A percentile compares a stretch with the other conserved stretches of the same genome.
Conservation (phyloP, 2,888 invertebrate species). For the Leptura quadrifasciata region DNA sequence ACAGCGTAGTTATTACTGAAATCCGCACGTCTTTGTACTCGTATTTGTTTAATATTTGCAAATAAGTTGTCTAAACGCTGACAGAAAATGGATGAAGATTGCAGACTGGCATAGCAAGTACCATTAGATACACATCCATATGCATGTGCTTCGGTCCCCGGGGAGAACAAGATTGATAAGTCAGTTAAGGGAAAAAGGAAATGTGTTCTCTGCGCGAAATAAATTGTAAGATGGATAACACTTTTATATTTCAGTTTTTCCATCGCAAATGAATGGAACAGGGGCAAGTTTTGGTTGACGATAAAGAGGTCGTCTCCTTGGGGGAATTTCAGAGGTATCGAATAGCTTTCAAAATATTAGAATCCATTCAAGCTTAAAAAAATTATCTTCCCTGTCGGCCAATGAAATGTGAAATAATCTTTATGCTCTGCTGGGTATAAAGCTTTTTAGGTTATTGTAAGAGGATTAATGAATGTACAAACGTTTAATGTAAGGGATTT, state of each 20-base stretch:
- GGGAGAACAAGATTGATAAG: constrained; percentile 5
- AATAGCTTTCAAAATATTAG: not conserved
- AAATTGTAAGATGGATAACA: constrained; percentile 5
- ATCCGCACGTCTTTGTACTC: too few relatives aligned
- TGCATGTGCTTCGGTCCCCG: not conserved
- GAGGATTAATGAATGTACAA: too few relatives aligned
- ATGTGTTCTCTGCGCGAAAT: constrained; percentile 2
- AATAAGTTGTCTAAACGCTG: constrained; percentile 26
- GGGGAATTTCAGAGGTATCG: constrained; percentile 11
- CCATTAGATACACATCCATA: constrained; percentile 6
- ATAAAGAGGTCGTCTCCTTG: not conserved
- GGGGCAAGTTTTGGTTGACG: not conserved
- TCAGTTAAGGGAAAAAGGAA: constrained; percentile 3
- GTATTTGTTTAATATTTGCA: constrained; percentile 11
- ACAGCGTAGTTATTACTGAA: too few relatives aligned
- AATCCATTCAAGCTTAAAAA: too few relatives aligned
- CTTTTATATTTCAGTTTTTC: not conserved
- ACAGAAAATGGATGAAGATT: constrained; percentile 20
- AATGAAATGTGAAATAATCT: too few relatives aligned
- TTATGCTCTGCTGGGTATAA: too few relatives aligned
- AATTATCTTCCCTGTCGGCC: too few relatives aligned
- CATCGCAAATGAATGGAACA: not conserved
- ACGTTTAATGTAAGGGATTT: too few relatives aligned
- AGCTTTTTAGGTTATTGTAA: too few relatives aligned
- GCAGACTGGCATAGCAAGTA: not conserved